Evolutionary conservation across 2,888 invertebrate species (phyloP).

Genomic region (Vannuccia rotundouncinata): DNA sequence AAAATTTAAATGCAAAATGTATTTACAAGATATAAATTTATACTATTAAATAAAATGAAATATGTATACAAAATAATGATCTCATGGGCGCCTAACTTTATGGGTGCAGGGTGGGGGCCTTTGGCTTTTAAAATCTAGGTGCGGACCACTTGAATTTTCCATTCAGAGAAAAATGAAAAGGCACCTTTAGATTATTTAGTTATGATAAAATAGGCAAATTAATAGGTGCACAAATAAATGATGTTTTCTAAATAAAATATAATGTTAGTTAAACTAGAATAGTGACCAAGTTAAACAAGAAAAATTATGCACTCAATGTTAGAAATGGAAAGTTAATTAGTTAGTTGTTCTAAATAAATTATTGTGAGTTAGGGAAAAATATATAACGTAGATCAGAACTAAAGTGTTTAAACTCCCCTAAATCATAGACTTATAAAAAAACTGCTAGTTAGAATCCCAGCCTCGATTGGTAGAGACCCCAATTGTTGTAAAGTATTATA

Average conservation of each 20-base stretch:
- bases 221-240: not conserved
- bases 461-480: not conserved
- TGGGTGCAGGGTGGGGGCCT: not conserved
- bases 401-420: not conserved
- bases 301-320: not conserved
- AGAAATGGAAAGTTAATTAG: not conserved
- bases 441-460: not conserved
- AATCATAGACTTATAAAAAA: not conserved
- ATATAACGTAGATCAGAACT: not conserved
- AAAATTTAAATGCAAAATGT: no score
- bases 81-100: not conserved
- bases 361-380: not conserved
- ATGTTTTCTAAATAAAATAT: not conserved
- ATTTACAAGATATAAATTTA: no score
- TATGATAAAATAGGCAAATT: slow-evolving; percentile 20
- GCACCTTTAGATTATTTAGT: slow-evolving; percentile 20
- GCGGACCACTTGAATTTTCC: slow-evolving; percentile 9
- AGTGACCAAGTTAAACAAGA: not conserved
- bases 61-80: no score
- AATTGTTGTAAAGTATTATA: not conserved
- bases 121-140: not conserved
- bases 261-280: not conserved
- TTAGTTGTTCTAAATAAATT: not conserved
- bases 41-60: no score
- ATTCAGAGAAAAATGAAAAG: slow-evolving; percentile 11